phyloP scores from a whole-genome alignment of 2,113 vertebrate species.

The Aspidoscelis tigris region DNA sequence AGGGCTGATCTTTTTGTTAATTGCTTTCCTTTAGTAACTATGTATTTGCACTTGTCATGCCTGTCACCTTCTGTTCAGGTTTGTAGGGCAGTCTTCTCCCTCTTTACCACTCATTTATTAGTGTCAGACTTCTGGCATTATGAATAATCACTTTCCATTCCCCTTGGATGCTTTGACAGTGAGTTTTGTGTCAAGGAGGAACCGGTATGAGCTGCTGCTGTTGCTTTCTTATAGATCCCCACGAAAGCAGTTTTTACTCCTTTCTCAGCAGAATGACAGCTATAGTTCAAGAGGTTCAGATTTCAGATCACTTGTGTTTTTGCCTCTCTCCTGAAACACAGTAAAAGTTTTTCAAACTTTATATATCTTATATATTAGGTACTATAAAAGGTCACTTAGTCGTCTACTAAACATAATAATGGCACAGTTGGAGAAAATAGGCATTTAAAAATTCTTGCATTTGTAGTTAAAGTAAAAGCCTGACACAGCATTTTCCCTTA shows the following conservation, averaged over 20 bases:
- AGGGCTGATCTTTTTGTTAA: neutral
- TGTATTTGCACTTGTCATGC: neutral
- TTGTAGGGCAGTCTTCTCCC: neutral
- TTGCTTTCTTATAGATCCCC: neutral
- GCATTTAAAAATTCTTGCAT: neutral
- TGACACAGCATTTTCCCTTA: constrained; percentile 5
- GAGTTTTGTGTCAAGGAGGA: neutral
- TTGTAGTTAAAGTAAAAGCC: neutral
- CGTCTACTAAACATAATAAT: constrained; percentile 3
- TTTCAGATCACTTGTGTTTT: constrained; percentile 5
- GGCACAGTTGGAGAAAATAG: neutral
- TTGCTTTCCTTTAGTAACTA: neutral
- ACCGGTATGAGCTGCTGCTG: constrained; percentile 4
- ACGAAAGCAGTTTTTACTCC: neutral
- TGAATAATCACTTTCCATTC: constrained; percentile 67
- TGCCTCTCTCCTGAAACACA: neutral
- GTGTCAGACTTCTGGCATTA: constrained; percentile 9
- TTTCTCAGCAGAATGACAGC: neutral
- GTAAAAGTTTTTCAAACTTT: neutral
- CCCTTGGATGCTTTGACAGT: constrained; percentile 17
- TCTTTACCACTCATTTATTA: neutral
- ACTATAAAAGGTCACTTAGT: neutral
- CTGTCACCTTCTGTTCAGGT: constrained; percentile 18
- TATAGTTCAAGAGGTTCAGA: constrained; percentile 3
- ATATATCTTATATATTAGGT: neutral